Base-by-base conservation (phyloP, 2,113 vertebrate species). In the Baryphthengus martii region DNA sequence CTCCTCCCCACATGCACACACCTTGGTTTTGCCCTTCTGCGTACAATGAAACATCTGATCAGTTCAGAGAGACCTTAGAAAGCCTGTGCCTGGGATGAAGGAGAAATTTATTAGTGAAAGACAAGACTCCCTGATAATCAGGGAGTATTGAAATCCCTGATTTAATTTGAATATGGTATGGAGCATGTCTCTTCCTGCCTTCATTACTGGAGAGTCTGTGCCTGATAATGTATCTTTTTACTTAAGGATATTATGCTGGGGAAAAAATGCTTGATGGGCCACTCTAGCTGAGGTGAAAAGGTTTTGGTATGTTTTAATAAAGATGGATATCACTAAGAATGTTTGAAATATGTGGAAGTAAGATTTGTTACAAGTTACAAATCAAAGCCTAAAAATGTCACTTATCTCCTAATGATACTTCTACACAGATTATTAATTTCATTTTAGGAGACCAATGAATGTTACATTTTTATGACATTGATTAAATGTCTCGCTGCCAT, bases 371-470 rank as follows among this genome's bases (percentile, higher is more conserved):
- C 94, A 96, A 96, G 97, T 98, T 98, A 98, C 98, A 98, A 98
- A 98, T 98, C 98, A 98, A 97, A 98, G 97, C 97, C 98, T 96
- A 97, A 97, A 96, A 98, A 98, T 97, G 98, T 98, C 98, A 98
- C 98, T 98, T 98, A 98, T 97, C 97, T 97, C 96, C 95, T 98
- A 98, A 98, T 98, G 98, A 98, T 97, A 98, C 97, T 98, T 98
- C 97, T 98, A 96, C 97, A 98, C 98, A 98, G 98, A 98, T 98
- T 98, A 98, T 98, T 98, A 98, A 98, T 98, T 98, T 98, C 98
- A 97, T 98, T 98, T 98, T 98, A 98, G 98, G 96, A 98, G 97
- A 98, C 97, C 98, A 98, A 98, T 98, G 98, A 98, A 98, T 98
- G 97, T 98, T 98, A 97, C 97, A 97, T 98, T 98, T 98, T 98